Percentiles rank a stretch among this genome's conserved stretches.
Evolutionary conservation across 2,888 invertebrate species (phyloP).

Genomic region (Ectobius pallidus): DNA sequence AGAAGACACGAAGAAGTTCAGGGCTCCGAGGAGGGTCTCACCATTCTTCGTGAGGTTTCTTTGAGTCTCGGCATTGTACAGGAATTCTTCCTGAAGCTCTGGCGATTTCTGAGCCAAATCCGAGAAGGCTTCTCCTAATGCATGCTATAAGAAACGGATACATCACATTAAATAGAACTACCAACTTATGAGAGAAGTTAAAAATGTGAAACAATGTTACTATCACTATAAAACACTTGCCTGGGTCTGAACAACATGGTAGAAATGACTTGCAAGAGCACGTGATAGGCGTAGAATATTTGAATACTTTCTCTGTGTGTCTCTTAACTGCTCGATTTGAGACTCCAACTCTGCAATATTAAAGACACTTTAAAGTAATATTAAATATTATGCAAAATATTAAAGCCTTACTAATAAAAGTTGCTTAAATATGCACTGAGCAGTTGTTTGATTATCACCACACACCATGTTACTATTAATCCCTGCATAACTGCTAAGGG

Average conservation of each 20-base stretch:
- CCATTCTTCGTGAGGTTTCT: conserved; percentile 92
- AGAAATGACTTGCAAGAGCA: conserved; percentile 86
- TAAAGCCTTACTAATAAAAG: no score
- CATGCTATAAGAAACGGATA: conserved; percentile 77
- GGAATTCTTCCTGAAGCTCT: conserved; percentile 92
- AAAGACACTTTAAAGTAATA: no score
- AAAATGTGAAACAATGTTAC: no score
- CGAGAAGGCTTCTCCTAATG: conserved; percentile 91
- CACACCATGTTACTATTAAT: no score
- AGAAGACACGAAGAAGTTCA: conserved; percentile 96
- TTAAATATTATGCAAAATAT: no score
- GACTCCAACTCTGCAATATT: conserved; percentile 80
- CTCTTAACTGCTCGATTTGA: conserved; percentile 90
- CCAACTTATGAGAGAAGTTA: no score
- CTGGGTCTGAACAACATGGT: conserved; percentile 83
- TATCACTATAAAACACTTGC: conserved; percentile 52
- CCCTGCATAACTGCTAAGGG: no score
- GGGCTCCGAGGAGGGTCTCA: conserved; percentile 87
- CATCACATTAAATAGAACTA: no score
- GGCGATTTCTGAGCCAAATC: conserved; percentile 96
- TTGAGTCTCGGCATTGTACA: conserved; percentile 96
- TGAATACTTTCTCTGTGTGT: conserved; percentile 91
- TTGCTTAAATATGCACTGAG: no score
- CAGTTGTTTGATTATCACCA: no score
- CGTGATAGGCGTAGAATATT: conserved; percentile 85